These are phyloP conservation scores for Leucoraja erinaceus DNA, from an alignment of 2,113 vertebrate species.

Conservation along the genomic window DNA sequence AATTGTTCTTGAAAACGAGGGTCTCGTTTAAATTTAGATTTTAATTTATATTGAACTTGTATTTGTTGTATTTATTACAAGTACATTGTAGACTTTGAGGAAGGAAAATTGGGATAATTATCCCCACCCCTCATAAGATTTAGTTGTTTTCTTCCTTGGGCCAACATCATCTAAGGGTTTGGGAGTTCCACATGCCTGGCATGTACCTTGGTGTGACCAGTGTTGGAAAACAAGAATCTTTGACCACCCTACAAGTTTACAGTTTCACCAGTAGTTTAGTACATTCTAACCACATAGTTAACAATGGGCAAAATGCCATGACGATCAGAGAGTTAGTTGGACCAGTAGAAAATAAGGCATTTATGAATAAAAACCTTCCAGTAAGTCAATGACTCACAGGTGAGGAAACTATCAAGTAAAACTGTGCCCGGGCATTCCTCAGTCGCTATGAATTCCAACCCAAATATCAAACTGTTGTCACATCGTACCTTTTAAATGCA, in stretches of 20 bases:
- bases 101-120: constrained; percentile 15
- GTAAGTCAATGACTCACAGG: not conserved
- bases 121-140: not conserved
- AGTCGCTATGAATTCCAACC: constrained; percentile 28
- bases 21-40: constrained; percentile 11
- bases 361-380: not conserved
- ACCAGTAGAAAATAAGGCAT: not conserved
- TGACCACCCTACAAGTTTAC: not conserved
- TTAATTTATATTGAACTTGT: constrained; percentile 15
- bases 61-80: constrained; percentile 36
- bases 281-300: not conserved
- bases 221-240: not conserved
- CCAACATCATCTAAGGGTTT: not conserved
- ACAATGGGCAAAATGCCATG: not conserved
- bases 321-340: not conserved
- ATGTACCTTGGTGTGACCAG: not conserved
- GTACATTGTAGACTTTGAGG: not conserved
- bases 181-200: not conserved
- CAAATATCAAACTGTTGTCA: not conserved
- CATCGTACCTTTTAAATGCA: constrained; percentile 31
- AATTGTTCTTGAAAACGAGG: constrained; percentile 14
- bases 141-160: not conserved
- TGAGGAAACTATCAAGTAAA: not conserved
- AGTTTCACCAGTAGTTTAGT: not conserved
- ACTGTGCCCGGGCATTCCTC: not conserved